Base-by-base conservation (phyloP, 2,113 vertebrate genomes). In the Mus pahari region DNA sequence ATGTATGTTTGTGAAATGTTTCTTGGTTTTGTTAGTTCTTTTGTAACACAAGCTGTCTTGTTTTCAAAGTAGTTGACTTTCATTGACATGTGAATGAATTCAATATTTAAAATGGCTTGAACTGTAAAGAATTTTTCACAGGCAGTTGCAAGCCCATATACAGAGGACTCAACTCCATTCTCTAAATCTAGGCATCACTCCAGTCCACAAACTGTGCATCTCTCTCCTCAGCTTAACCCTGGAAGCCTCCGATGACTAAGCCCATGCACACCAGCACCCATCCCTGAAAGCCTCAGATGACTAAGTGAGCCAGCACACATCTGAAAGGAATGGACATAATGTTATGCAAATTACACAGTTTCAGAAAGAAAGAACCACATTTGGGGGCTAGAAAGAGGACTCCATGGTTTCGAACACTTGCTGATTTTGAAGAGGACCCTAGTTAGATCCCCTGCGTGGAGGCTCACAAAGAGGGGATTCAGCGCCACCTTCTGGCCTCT, bases 61-160 rank as follows among this genome's bases (percentile, higher is more conserved):
- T 87, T 26, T 70, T 50, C 31, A 55, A 28, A 55, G 48, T 55
- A 71, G 22, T 73, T 88, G 66, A 2, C 68, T 50, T 58, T 28
- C 13, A 7, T 28, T 88, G 24, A 39, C 45, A 73, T 10, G 7
- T 68, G 31, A 86, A 36, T 50, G 48, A n/a, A 6, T n/a, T 36
- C 22, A 13, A 39, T 88, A 28, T 16, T 70, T 87, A 55, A 71
- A 88, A 73, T 19, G 26, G 24, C n/a, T 73, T 55, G 66, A 71
- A 39, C 36, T n/a, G 33, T 88, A 88, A 88, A 73, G 64, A 48
- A 42, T 50, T 22, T 50, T 68, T 68, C 62, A 68, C 26, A 70
- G 64, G 22, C 12, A 89, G 48, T 39, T 77, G 70, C 90, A 96
- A 92, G 62, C 70, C 53, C 68, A 77, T 50, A 93, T 7, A 81